Base-by-base conservation (phyloP, 2,113 vertebrate species). In the Apaloderma vittatum region DNA sequence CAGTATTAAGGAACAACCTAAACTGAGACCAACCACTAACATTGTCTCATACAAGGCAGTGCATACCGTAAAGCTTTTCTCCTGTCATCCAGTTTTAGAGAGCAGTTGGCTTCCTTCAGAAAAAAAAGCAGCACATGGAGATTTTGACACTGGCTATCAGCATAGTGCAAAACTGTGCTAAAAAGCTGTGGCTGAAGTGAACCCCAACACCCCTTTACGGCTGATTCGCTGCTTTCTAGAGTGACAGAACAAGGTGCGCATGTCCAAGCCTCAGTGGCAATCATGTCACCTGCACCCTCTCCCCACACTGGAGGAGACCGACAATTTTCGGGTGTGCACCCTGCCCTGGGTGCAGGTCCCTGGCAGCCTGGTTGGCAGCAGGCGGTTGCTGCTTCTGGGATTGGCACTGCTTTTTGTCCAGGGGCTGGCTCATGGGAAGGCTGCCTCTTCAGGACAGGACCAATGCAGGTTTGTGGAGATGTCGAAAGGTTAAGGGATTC, bases 301-400 rank as follows among this genome's bases (percentile, higher is more conserved):
- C 20, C 26, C 49, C 37, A 26, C 0, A 5, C 78, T 43, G 34
- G 37, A 30, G 34, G 19, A 43, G 40, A 61, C 18, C 1, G 1
- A 5, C 21, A 7, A 34, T 55, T 54, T 66, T 37, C 1, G 1
- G 27, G 11, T 58, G 21, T 81, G 66, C 40, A 1, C 2, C 40
- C 40, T 20, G 34, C 24, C 22, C 14, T 1, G 9, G 20, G 40
- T 29, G 48, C 1, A 1, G 45, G 21, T 48, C 30, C 51, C 43
- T 4, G 14, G 34, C 46, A 77, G 58, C 34, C 58, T 62, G 72
- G 36, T 21, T 21, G 37, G 24, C 0, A 1, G 22, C 30, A 3
- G 3, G n/a, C 0, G 2, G 13, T 61, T 23, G 5, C 30, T 2
- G 0, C 7, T 66, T 72, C 32, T 72, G 46, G 34, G 34, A n/a